These are phyloP conservation scores for Atlantisia rogersi DNA, from an alignment of 2,113 vertebrate species.

Conservation along the genomic window DNA sequence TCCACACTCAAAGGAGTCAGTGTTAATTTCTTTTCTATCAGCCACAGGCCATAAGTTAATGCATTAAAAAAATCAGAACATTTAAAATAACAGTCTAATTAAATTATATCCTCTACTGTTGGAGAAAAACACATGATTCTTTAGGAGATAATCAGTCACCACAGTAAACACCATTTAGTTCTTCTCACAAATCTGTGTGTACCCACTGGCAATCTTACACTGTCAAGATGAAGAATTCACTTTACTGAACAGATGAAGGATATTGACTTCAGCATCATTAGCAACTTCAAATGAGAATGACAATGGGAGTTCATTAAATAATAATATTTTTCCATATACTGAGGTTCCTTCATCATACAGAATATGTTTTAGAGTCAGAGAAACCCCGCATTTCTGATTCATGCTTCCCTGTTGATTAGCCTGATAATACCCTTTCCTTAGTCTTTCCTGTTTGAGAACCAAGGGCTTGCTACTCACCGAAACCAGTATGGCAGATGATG, in stretches of 20 bases:
- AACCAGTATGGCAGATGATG: neutral
- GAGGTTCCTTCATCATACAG: neutral
- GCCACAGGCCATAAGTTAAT: constrained; percentile 74
- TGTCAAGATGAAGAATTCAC: constrained; percentile 63
- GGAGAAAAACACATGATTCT: constrained; percentile 68
- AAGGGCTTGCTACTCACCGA: neutral
- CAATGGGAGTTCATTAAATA: constrained; percentile 59
- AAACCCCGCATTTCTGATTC: neutral
- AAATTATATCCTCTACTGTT: constrained; percentile 76
- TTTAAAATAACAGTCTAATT: constrained; percentile 76
- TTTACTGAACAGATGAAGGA: constrained; percentile 37
- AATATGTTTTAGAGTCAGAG: neutral
- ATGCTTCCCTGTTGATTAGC: neutral
- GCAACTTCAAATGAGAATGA: constrained; percentile 61
- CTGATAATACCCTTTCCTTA: neutral
- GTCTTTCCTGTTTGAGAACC: neutral
- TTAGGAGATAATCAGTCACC: constrained; percentile 61
- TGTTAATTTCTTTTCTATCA: constrained; percentile 73
- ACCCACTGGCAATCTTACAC: constrained; percentile 49
- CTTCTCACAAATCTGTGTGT: constrained; percentile 53
- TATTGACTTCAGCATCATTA: constrained; percentile 66
- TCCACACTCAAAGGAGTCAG: constrained; percentile 62
- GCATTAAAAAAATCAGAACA: constrained; percentile 67
- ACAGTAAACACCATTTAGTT: constrained; percentile 60
- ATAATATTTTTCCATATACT: constrained; percentile 47